Conservation (phyloP, 1,140 invertebrate genomes). For the Harpegnathos saltator region DNA sequence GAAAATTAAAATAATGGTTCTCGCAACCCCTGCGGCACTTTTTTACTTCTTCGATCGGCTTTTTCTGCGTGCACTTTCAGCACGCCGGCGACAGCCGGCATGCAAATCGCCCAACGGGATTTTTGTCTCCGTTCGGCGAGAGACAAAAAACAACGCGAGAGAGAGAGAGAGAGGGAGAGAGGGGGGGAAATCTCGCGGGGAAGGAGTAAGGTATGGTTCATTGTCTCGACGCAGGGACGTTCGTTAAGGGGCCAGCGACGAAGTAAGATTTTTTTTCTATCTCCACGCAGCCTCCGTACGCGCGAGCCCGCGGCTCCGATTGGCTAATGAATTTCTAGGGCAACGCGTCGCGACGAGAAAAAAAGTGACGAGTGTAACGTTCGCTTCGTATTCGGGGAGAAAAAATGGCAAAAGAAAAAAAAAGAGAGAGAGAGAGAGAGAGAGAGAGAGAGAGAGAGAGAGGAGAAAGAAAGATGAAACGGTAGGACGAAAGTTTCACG, state of each 20-base stretch:
- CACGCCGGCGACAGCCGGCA: constrained; percentile 52
- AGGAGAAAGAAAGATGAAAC: constrained; percentile 38
- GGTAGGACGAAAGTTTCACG: constrained; percentile 31
- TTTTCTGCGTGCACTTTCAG: constrained; percentile 47
- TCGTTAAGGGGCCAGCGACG: constrained; percentile 59
- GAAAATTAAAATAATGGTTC: constrained; percentile 83
- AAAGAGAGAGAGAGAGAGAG: constrained; percentile 32
- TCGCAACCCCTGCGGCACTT: constrained; percentile 59
- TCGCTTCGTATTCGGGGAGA: background rate
- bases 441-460: constrained; percentile 11
- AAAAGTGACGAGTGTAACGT: constrained; percentile 52
- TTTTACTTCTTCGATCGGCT: constrained; percentile 62
- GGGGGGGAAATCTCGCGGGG: background rate
- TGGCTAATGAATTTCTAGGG: constrained; percentile 74
- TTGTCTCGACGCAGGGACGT: constrained; percentile 64
- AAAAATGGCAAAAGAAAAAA: constrained; percentile 40
- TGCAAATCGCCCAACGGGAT: constrained; percentile 80
- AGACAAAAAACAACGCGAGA: constrained; percentile 73
- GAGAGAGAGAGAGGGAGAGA: constrained; percentile 52
- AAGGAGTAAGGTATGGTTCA: constrained; percentile 61
- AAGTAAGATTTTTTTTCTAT: constrained; percentile 56
- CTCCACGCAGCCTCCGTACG: constrained; percentile 14
- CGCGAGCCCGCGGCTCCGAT: constrained; percentile 58
- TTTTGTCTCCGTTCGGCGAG: constrained; percentile 79
- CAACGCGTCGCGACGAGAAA: constrained; percentile 55